Evolutionary conservation across 2,797 vertebrate genomes (phyloP).

Genomic region (Natrix natrix): DNA sequence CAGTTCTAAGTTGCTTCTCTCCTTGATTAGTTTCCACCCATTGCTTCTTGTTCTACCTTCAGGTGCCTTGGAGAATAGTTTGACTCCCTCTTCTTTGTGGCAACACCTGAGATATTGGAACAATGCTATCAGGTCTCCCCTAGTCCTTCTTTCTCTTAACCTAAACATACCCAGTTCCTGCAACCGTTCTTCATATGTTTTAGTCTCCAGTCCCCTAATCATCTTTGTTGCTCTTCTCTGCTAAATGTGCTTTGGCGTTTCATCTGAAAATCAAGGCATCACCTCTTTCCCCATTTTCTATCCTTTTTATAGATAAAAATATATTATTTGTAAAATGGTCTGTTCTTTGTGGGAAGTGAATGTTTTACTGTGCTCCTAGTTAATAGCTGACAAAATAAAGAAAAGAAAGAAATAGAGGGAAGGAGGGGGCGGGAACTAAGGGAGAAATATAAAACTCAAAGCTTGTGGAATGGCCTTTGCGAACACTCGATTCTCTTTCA

Average conservation of each 20-base stretch:
- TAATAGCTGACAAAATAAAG: neutral
- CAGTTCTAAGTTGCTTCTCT: too few species aligned
- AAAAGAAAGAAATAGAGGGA: neutral
- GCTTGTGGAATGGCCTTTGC: neutral
- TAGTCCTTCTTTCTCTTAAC: too few species aligned
- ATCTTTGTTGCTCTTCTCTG: too few species aligned
- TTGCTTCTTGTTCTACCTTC: too few species aligned
- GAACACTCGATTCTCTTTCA: neutral
- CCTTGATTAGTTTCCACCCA: too few species aligned
- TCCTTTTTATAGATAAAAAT: neutral
- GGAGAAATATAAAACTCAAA: neutral
- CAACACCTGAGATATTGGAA: too few species aligned
- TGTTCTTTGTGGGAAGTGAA: neutral
- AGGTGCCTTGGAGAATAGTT: too few species aligned
- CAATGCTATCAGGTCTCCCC: too few species aligned
- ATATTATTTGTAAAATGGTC: neutral
- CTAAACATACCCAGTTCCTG: too few species aligned
- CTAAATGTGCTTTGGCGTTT: neutral
- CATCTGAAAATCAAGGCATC: neutral
- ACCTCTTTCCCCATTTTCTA: neutral
- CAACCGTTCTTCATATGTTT: too few species aligned
- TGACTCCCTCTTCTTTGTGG: too few species aligned
- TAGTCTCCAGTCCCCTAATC: too few species aligned
- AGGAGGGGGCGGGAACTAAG: neutral
- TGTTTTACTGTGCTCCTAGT: neutral